Evolutionary conservation across 1,140 invertebrate genomes (phyloP).

Genomic region (Nymphalis io): DNA sequence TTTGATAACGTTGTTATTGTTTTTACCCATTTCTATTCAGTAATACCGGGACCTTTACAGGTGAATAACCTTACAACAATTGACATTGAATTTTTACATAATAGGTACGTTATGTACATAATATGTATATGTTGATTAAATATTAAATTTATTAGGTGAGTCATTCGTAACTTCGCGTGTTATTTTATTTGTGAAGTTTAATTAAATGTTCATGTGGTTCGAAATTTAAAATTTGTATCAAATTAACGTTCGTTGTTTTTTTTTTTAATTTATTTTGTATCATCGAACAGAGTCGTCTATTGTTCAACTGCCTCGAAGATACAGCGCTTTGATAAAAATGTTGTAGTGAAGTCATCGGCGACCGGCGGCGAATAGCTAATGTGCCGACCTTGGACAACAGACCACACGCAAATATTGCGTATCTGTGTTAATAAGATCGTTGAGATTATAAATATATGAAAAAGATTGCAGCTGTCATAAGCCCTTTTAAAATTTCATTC

Average conservation of each 20-base stretch:
- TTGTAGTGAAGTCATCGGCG: conserved; percentile 54
- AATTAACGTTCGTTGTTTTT: conserved; percentile 18
- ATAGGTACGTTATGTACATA: too few species aligned
- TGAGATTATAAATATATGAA: not conserved
- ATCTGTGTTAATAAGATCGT: conserved; percentile 10
- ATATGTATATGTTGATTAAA: too few species aligned
- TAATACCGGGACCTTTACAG: conserved; percentile 2
- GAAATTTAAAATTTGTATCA: conserved; percentile 1
- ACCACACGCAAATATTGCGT: conserved; percentile 49
- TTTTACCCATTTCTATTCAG: conserved; percentile 8
- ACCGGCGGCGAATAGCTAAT: conserved; percentile 49
- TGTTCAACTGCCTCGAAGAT: conserved; percentile 37
- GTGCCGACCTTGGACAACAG: conserved; percentile 48
- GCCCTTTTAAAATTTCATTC: conserved; percentile 1
- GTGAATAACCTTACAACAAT: not conserved
- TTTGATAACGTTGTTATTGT: conserved; percentile 11
- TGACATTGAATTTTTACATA: conserved; percentile 10
- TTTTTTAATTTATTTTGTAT: conserved; percentile 20
- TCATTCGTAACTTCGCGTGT: too few species aligned
- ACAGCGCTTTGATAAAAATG: conserved; percentile 50
- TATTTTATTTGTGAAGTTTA: too few species aligned
- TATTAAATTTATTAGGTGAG: too few species aligned
- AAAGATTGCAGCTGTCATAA: not conserved
- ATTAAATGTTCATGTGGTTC: too few species aligned
- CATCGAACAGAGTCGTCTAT: conserved; percentile 38